These are phyloP conservation scores for Parus major DNA, from an alignment of 2,113 vertebrate species.

Conservation along the genomic window DNA sequence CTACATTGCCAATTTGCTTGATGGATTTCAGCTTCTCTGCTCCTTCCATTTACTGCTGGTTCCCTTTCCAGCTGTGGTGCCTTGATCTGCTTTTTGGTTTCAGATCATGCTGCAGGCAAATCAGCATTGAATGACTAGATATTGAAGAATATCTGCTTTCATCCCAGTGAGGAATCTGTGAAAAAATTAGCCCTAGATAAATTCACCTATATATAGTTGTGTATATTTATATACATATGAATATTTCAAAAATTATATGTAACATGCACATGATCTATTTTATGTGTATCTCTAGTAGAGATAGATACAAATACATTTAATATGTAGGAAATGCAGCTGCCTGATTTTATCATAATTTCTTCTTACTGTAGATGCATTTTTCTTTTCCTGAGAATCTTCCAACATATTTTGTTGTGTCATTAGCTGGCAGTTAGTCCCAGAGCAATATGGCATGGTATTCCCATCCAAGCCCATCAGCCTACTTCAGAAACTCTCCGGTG, in stretches of 20 bases:
- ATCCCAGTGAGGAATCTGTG: neutral
- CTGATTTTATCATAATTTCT: neutral
- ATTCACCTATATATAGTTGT: neutral
- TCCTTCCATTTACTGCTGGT: neutral
- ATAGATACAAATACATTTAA: neutral
- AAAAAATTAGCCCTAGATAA: neutral
- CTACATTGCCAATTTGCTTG: neutral
- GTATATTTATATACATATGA: neutral
- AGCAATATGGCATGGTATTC: neutral
- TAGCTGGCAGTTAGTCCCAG: neutral
- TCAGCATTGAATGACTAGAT: neutral
- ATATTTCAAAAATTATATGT: neutral
- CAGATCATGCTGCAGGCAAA: neutral
- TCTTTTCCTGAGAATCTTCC: neutral
- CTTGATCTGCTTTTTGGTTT: neutral
- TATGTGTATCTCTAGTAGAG: neutral
- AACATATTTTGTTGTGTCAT: neutral
- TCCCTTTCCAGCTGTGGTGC: neutral
- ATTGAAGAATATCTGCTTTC: neutral
- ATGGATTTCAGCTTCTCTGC: neutral
- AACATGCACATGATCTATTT: neutral
- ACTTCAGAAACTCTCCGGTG: neutral
- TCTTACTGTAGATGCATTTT: neutral
- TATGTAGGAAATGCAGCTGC: neutral
- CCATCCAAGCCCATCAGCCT: neutral